Base-by-base conservation (phyloP, 2,797 vertebrate species). In the Pangasius larnaudii region DNA sequence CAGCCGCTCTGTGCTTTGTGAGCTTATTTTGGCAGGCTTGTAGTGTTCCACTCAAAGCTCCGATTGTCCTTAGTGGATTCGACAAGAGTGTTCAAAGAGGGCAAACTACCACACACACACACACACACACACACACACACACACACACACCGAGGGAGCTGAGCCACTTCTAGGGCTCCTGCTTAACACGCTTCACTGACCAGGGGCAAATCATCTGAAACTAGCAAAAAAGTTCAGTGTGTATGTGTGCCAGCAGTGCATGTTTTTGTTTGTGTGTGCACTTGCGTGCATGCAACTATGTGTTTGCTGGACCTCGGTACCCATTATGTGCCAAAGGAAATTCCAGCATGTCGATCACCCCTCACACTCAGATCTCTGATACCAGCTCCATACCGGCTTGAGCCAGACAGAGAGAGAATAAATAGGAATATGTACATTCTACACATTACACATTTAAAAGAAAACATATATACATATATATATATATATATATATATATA, bases 61-160 rank as follows among this genome's bases (percentile, higher is more conserved):
- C 86, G 87, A 90, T 92, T 94, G 93, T 96, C 94, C 95, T 93
- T 93, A 93, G 93, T 96, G 94, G 95, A 95, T 96, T 96, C 94
- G 94, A 96, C 92, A 94, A 93, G 92, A 95, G 94, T 94, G 89
- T 96, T 84, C 96, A 94, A 93, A 90, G 92, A 94, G 94, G 93
- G 93, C 93, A 95, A 96, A 95, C 96, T 95, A 93, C 91, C n/a
- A 13, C 49, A 77, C 61, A 69, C 59, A 69, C 49, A 49, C 61
- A 63, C 30, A 30, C 30, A 80, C 46, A 51, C 24, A 27, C 58
- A 72, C 86, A 65, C 86, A 85, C 46, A 63, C 39, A 75, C 75
- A 80, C 61, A 61, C n/a, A n/a, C n/a, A n/a, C n/a, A n/a, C n/a
- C n/a, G 6, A 33, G 33, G 65, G 75, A 33, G 27, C 75, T 53